phyloP scores from a whole-genome alignment of 2,888 invertebrate species.

The Ethmia dodecea region DNA sequence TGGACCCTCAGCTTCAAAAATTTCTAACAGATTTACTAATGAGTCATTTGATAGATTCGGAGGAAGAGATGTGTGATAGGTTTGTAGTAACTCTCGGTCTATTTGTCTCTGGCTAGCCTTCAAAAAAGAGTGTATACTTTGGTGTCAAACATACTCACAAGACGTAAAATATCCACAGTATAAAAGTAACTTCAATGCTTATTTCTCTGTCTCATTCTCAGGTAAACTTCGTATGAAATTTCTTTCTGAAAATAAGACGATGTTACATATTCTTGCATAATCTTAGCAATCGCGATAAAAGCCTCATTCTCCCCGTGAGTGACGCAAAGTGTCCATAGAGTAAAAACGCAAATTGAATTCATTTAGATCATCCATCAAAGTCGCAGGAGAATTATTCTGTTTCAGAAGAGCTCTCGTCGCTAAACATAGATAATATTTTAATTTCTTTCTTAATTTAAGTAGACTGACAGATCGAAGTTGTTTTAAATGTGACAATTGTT shows the following conservation, averaged over 20 bases:
- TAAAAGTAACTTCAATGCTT: no score
- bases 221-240: not conserved
- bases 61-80: no score
- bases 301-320: constrained; percentile 20
- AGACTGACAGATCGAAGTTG: constrained; percentile 32
- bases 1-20: no score
- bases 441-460: constrained; percentile 38
- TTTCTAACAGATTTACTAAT: no score
- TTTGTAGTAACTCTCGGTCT: no score
- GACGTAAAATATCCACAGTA: no score
- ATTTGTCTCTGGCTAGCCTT: no score
- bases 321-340: constrained; percentile 26
- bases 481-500: no score
- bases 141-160: no score
- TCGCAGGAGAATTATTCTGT: constrained; percentile 40
- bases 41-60: no score
- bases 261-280: constrained; percentile 1
- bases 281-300: constrained; percentile 24
- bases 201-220: no score
- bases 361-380: constrained; percentile 58
- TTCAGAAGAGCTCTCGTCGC: constrained; percentile 32
- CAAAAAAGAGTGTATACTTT: no score
- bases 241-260: constrained; percentile 7
- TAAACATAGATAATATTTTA: constrained; percentile 34
- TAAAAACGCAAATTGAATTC: constrained; percentile 45